A percentile compares a stretch with the other conserved stretches of the same genome.
Evolutionary conservation across 2,113 vertebrate genomes (phyloP).

Genomic region (Petroica traversi): DNA sequence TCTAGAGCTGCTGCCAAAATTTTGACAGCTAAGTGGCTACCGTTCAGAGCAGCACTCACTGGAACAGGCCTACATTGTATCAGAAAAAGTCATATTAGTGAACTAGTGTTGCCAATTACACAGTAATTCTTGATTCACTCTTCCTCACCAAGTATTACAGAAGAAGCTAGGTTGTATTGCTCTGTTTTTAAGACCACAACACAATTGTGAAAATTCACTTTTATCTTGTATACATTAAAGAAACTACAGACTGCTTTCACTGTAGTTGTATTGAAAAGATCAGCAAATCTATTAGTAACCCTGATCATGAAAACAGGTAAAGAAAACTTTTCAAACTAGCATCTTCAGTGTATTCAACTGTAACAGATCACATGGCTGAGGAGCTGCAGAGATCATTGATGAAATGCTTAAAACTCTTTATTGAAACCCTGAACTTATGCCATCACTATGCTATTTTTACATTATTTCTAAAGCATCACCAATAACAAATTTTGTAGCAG

Average conservation of each 20-base stretch:
- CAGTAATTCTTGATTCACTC: neutral
- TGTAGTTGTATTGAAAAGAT: neutral
- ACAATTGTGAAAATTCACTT: neutral
- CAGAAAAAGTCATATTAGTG: neutral
- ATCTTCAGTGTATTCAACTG: neutral
- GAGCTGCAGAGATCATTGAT: neutral
- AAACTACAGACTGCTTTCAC: neutral
- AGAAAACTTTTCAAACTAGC: neutral
- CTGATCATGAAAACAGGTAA: neutral
- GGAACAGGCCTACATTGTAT: neutral
- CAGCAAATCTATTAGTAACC: neutral
- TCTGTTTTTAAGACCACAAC: neutral
- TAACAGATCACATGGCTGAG: neutral
- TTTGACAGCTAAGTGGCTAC: neutral
- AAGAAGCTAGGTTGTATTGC: accelerated
- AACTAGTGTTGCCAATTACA: neutral
- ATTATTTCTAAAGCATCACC: neutral
- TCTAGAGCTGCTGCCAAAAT: neutral
- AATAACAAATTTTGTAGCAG: neutral
- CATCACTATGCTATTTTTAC: neutral
- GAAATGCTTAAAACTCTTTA: neutral
- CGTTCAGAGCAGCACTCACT: neutral
- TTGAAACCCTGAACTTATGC: neutral
- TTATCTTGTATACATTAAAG: neutral
- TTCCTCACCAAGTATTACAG: neutral